These are phyloP conservation scores for Cavia porcellus DNA, from an alignment of 2,113 vertebrate species.

Conservation along the genomic window DNA sequence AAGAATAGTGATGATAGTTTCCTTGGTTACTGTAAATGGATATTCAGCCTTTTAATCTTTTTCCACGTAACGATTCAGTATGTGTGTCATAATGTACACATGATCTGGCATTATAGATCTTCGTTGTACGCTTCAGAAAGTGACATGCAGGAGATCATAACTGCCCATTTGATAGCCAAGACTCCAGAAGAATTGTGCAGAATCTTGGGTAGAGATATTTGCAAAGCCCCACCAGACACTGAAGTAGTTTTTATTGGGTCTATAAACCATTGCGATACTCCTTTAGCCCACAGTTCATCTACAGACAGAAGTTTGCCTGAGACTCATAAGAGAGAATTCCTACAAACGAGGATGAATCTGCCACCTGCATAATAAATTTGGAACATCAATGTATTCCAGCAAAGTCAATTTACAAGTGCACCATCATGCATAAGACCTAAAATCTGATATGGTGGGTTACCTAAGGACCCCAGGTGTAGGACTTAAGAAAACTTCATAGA, in stretches of 20 bases:
- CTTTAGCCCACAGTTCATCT: neutral
- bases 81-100: neutral
- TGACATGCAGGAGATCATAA: neutral
- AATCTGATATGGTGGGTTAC: neutral
- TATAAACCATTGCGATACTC: neutral
- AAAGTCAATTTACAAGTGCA: neutral
- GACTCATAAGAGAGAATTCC: neutral
- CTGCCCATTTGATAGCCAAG: neutral
- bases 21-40: neutral
- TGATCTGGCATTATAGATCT: neutral
- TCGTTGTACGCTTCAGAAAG: neutral
- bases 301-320: constrained; percentile 1
- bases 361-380: neutral
- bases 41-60: neutral
- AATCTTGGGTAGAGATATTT: neutral
- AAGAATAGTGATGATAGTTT: neutral
- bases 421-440: neutral
- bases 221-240: neutral
- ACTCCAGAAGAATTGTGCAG: neutral
- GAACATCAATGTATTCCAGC: neutral
- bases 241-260: constrained; percentile 15
- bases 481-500: neutral
- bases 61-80: neutral
- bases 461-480: neutral
- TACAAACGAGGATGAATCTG: neutral